A percentile compares a stretch with the other conserved stretches of the same genome.
phyloP scores from a whole-genome alignment of 2,888 invertebrate species.

The Cosmopolites sordidus region DNA sequence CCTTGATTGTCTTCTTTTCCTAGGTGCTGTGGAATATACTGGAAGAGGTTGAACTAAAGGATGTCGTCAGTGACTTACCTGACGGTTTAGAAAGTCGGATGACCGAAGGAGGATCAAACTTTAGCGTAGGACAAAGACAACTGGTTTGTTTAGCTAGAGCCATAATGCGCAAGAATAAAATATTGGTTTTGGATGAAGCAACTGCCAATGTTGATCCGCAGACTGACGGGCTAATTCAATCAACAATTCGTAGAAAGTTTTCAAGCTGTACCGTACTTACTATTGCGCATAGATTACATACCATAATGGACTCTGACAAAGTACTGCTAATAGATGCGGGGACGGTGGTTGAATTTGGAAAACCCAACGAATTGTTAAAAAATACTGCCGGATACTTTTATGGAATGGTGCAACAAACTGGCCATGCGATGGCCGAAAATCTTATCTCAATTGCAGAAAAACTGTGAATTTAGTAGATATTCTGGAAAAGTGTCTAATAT shows the following conservation, averaged over 20 bases:
- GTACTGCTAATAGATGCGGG: slow-evolving; percentile 78
- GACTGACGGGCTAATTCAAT: slow-evolving; percentile 74
- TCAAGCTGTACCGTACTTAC: slow-evolving; percentile 74
- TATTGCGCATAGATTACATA: slow-evolving; percentile 77
- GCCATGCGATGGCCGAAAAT: slow-evolving; percentile 41
- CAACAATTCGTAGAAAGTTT: slow-evolving; percentile 69
- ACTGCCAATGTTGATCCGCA: slow-evolving; percentile 77
- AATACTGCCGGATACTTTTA: slow-evolving; percentile 32
- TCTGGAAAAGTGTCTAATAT: no score
- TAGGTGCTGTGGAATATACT: slow-evolving; percentile 77
- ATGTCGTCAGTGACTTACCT: slow-evolving; percentile 58
- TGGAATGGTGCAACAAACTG: slow-evolving; percentile 64
- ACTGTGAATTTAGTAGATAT: no score
- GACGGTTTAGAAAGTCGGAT: slow-evolving; percentile 63
- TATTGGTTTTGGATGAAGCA: slow-evolving; percentile 59
- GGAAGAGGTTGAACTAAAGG: slow-evolving; percentile 77
- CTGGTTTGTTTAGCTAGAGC: slow-evolving; percentile 65
- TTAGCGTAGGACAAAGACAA: slow-evolving; percentile 56
- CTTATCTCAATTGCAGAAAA: not conserved
- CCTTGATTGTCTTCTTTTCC: slow-evolving; percentile 1
- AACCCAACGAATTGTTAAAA: slow-evolving; percentile 64
- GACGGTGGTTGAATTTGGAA: slow-evolving; percentile 65
- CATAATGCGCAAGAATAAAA: slow-evolving; percentile 47
- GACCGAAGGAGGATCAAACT: slow-evolving; percentile 60
- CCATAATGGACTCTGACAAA: slow-evolving; percentile 80